phyloP scores from a whole-genome alignment of 2,888 invertebrate species.

The Aphodius granarius region DNA sequence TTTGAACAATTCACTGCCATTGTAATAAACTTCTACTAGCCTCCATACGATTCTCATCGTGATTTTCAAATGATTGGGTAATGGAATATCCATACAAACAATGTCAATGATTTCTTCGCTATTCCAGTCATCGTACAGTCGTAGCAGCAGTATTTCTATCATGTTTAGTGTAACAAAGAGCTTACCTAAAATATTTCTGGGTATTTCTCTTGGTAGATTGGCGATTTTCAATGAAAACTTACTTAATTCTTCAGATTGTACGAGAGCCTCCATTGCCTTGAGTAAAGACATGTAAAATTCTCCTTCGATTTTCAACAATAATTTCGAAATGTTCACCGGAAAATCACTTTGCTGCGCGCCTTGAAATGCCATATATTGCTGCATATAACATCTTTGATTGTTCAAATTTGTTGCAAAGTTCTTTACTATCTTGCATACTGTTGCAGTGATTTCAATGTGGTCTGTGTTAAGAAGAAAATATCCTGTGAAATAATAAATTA shows the following conservation, averaged over 20 bases:
- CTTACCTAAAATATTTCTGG: neutral
- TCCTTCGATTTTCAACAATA: conserved; percentile 42
- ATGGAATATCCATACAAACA: neutral
- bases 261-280: conserved; percentile 36
- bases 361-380: neutral
- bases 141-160: neutral
- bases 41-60: neutral
- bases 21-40: neutral
- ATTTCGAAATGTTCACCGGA: conserved; percentile 44
- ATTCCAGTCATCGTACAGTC: neutral
- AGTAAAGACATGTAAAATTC: conserved; percentile 45
- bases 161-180: neutral
- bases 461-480: neutral
- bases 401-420: neutral
- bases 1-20: neutral
- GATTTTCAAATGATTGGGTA: neutral
- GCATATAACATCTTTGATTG: neutral
- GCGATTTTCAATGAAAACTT: neutral
- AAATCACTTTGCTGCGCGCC: conserved; percentile 48
- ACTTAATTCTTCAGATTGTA: conserved; percentile 17
- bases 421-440: neutral
- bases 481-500: neutral
- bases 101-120: neutral
- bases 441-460: neutral
- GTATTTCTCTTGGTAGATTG: no score